Evolutionary conservation across 2,888 invertebrate species (phyloP), one percentile per base, ranked within the genome.

Genomic region (Macropis europaea): DNA sequence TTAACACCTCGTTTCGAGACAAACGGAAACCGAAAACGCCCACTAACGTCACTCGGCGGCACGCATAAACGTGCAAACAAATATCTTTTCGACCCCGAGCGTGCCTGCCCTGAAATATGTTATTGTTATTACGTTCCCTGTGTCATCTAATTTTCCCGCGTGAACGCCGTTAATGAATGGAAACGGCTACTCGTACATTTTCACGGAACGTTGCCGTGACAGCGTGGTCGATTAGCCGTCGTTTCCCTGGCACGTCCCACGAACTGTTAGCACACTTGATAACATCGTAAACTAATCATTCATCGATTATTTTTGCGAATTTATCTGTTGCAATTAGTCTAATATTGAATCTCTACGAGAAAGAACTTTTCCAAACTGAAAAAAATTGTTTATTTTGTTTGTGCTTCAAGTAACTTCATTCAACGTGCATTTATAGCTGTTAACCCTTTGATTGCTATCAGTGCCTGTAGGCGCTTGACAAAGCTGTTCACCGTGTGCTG

Each of bases 1-100:
- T 85, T 85, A 85, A 82, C 85, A 84, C 84, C 85, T 85, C 83
- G 83, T 85, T 84, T 62, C 71, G 69, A 71, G 72, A 77, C 77
- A 81, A 82, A 82, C 75, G 80, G 57, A 69, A 74, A 81, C 73
- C 73, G 56, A 77, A 81, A 83, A 82, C 84, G 76, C 80, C 81
- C 77, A 81, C 75, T 83, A 83, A 83, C 81, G 81, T 84, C 85
- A 80, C 83, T 81, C 77, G 43, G 30, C 79, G 63, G 48, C 24
- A 26, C 34, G 48, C 57, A 50, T 50, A 45, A 57, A 36, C 45
- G 47, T 38, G 64, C 50, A 64, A 68, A 68, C 63, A 64, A 64
- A 66, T 52, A 47, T 63, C 50, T 24, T 48, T 19, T 24, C 47
- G 26, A 22, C 11, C 15, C 45, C 5, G 15, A 26, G 32, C 26